These are phyloP conservation scores for Callipepla squamata DNA, from an alignment of 2,113 vertebrate species.

Conservation along the genomic window DNA sequence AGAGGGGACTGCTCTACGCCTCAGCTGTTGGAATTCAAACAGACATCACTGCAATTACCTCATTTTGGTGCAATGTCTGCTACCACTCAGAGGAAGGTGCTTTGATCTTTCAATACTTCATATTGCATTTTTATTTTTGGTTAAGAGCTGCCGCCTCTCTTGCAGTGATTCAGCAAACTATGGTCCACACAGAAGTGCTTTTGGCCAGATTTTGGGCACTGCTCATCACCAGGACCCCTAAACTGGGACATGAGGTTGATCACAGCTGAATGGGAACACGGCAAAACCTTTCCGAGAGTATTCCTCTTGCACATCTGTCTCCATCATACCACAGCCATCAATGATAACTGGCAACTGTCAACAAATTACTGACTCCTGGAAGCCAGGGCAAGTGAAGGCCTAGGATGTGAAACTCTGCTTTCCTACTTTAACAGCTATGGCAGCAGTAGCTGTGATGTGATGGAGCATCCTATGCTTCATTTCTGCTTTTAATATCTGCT, in stretches of 20 bases:
- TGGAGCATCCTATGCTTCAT: too few species aligned
- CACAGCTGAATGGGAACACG: background rate
- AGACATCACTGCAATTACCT: background rate
- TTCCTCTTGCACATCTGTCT: background rate
- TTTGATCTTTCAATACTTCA: too few species aligned
- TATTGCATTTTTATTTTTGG: too few species aligned
- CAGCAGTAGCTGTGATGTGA: rapidly evolving
- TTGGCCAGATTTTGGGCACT: background rate
- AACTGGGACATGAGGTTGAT: background rate
- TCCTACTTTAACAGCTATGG: rapidly evolving
- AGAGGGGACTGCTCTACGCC: background rate
- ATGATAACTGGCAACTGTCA: background rate
- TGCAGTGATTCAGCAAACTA: too few species aligned
- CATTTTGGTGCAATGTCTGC: background rate
- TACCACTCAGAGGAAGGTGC: too few species aligned
- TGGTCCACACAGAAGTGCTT: background rate
- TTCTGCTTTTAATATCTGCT: background rate
- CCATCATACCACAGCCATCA: background rate
- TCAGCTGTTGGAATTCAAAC: background rate
- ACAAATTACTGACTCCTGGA: background rate
- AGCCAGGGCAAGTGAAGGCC: background rate
- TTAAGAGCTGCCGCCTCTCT: too few species aligned
- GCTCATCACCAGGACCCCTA: background rate
- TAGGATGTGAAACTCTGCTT: background rate
- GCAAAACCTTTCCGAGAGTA: background rate